phyloP scores from a whole-genome alignment of 1,140 invertebrate species.

The Apis florea region DNA sequence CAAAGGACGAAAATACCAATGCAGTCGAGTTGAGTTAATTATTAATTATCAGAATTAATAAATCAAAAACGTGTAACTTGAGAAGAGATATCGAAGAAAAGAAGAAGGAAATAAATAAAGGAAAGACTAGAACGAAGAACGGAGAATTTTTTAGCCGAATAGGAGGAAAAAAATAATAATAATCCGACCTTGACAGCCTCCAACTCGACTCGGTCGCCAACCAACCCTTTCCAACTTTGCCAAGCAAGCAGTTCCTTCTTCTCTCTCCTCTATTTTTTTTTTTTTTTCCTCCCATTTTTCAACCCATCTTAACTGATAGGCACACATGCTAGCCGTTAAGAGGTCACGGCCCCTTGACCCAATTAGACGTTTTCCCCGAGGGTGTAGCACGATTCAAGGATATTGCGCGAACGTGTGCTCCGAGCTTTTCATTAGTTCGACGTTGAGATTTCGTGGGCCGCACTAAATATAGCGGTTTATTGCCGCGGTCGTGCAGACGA shows the following conservation, averaged over 20 bases:
- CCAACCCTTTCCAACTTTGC: not conserved
- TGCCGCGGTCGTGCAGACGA: slow-evolving; percentile 36
- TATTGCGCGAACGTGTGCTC: slow-evolving; percentile 10
- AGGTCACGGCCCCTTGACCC: slow-evolving; percentile 48
- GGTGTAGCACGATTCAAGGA: slow-evolving; percentile 37
- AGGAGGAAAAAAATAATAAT: no score
- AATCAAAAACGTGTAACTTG: not conserved
- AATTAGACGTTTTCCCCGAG: slow-evolving; percentile 42
- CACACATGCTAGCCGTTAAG: slow-evolving; percentile 6
- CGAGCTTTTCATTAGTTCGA: slow-evolving; percentile 49
- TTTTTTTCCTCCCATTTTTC: not conserved
- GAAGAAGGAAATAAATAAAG: not conserved
- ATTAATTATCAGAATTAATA: not conserved
- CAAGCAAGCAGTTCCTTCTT: not conserved
- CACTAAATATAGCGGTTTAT: slow-evolving; percentile 59
- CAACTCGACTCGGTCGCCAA: not conserved
- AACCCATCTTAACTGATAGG: not conserved
- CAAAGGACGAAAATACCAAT: not conserved
- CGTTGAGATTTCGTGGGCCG: slow-evolving; percentile 22
- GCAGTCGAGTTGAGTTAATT: not conserved
- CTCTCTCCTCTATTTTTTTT: no score
- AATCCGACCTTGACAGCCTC: not conserved
- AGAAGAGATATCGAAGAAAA: not conserved
- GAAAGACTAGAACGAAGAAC: not conserved
- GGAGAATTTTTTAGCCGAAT: not conserved